These are phyloP conservation scores for Nannobrachium achirus DNA, from an alignment of 2,113 vertebrate genomes.

Conservation along the genomic window DNA sequence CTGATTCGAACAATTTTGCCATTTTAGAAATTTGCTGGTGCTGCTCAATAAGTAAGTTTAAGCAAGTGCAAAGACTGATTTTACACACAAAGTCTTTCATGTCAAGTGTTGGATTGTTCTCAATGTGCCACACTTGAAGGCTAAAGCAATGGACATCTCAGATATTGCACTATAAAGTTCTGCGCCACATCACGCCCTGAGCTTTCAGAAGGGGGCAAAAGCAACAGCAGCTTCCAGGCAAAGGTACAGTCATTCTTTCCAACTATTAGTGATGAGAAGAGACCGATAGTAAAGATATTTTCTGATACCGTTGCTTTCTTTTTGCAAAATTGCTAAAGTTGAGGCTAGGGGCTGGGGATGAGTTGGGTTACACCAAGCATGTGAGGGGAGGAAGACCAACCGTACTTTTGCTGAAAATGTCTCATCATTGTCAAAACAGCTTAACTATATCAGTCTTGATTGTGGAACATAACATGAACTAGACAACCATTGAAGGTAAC, in stretches of 20 bases:
- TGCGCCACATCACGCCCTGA: slow-evolving; percentile 56
- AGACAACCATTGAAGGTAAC: slow-evolving; percentile 68
- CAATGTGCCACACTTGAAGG: neutral
- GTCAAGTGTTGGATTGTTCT: slow-evolving; percentile 8
- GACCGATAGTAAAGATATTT: slow-evolving; percentile 27
- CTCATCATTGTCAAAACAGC: slow-evolving; percentile 37
- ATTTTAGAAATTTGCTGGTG: neutral
- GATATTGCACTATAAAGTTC: slow-evolving; percentile 68
- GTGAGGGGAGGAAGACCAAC: slow-evolving; percentile 62
- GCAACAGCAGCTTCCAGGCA: slow-evolving; percentile 73
- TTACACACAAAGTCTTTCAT: slow-evolving; percentile 7
- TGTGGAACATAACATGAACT: slow-evolving; percentile 22
- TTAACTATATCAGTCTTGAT: slow-evolving; percentile 56
- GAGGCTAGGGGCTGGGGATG: slow-evolving; percentile 21
- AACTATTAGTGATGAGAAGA: slow-evolving; percentile 3
- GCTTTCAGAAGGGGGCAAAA: slow-evolving; percentile 46
- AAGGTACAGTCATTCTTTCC: no score
- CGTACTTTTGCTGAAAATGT: slow-evolving; percentile 71
- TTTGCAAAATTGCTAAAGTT: slow-evolving; percentile 15
- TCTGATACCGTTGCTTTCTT: slow-evolving; percentile 60
- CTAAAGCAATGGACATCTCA: slow-evolving; percentile 51
- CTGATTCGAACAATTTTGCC: slow-evolving; percentile 20
- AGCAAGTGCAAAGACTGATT: slow-evolving; percentile 34
- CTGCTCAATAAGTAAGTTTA: neutral
- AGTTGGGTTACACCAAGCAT: slow-evolving; percentile 30